Evolutionary conservation across 1,140 invertebrate species (phyloP).

Genomic region (Trinorchestia longiramus): DNA sequence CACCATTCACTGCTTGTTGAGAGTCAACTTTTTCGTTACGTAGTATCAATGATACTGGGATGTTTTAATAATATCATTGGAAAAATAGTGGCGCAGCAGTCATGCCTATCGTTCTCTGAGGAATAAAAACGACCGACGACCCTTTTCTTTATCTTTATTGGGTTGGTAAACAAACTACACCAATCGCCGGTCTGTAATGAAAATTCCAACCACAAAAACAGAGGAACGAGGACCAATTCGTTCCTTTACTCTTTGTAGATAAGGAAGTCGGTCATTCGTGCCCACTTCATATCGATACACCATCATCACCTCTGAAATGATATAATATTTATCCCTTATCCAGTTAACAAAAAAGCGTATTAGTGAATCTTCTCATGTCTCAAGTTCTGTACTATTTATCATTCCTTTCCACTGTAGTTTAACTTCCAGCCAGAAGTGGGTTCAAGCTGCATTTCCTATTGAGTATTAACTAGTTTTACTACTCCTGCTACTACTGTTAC

Average conservation of each 20-base stretch:
- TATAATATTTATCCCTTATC: too few relatives aligned
- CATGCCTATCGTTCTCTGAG: neutral
- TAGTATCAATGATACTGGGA: neutral
- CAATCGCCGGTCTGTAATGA: neutral
- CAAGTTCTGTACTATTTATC: too few relatives aligned
- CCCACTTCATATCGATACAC: too few relatives aligned
- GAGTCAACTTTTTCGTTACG: neutral
- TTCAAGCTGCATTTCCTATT: too few relatives aligned
- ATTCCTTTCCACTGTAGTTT: too few relatives aligned
- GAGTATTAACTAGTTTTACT: too few relatives aligned
- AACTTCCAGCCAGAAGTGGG: too few relatives aligned
- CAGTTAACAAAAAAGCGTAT: too few relatives aligned
- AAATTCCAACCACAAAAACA: neutral
- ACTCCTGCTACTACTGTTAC: too few relatives aligned
- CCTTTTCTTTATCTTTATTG: constrained; percentile 2
- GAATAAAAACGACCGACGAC: neutral
- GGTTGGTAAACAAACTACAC: neutral
- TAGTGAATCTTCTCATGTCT: too few relatives aligned
- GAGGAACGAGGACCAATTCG: neutral
- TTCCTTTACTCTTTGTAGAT: neutral
- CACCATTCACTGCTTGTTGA: neutral
- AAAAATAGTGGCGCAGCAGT: neutral
- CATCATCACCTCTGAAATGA: too few relatives aligned
- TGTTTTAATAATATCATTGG: neutral
- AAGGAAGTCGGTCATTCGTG: neutral